Conservation (phyloP, 2,113 vertebrate genomes). For the Taxidea taxus region DNA sequence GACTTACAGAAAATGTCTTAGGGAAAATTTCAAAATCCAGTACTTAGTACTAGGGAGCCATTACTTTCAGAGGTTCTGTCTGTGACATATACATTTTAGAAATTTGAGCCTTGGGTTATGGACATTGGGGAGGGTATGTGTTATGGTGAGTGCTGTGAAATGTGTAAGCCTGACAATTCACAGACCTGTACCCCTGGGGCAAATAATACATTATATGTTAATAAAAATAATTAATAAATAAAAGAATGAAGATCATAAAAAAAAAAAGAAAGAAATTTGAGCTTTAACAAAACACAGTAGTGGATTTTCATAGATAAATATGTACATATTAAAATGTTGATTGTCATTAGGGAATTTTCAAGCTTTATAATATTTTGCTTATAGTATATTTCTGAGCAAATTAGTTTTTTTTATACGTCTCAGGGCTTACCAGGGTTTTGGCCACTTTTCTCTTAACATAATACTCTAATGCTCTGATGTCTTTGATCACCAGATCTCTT, state of each 20-base stretch:
- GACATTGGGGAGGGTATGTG: too few species aligned
- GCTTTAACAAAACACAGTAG: slow-evolving; percentile 66
- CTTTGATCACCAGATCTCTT: not conserved
- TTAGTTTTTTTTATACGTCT: not conserved
- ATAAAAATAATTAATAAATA: too few species aligned
- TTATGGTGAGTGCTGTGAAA: too few species aligned
- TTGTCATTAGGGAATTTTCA: not conserved
- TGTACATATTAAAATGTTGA: not conserved
- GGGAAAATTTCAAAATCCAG: slow-evolving; percentile 12
- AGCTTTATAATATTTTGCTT: not conserved
- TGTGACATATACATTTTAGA: slow-evolving; percentile 70
- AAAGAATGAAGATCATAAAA: too few species aligned
- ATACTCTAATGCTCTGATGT: not conserved
- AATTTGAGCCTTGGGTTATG: slow-evolving; percentile 29
- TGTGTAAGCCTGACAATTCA: too few species aligned
- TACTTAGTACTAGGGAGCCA: not conserved
- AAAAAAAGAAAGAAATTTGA: slow-evolving; percentile 29
- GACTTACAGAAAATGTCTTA: not conserved
- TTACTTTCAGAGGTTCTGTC: slow-evolving; percentile 71
- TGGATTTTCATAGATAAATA: slow-evolving; percentile 42
- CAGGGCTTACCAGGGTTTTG: not conserved
- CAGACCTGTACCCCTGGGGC: too few species aligned
- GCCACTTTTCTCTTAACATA: not conserved
- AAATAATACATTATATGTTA: too few species aligned
- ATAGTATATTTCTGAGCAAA: not conserved